Evolutionary conservation across 2,797 vertebrate species (phyloP).

Genomic region (Phataginus tetradactyla): DNA sequence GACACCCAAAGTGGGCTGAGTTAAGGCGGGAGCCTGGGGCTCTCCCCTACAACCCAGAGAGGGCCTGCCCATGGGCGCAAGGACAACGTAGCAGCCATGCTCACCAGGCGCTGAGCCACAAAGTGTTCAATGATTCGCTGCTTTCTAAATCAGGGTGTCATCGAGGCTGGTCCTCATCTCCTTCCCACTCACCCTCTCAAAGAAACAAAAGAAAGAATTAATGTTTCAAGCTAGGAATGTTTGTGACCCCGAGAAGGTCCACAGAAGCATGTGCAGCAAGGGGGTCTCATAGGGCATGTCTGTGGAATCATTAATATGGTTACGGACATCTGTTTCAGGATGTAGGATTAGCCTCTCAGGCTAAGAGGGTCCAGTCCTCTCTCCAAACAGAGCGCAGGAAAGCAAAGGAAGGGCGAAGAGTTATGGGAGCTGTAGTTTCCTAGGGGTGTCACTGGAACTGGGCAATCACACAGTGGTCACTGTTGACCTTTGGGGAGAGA

Average conservation of each 20-base stretch:
- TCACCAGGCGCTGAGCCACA: neutral
- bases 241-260: neutral
- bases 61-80: rapidly evolving
- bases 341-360: neutral
- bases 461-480: neutral
- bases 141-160: neutral
- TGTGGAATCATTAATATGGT: neutral
- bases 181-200: neutral
- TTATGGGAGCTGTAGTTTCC: neutral
- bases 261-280: neutral
- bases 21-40: neutral
- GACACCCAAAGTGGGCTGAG: neutral
- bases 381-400: neutral
- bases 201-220: neutral
- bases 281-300: neutral
- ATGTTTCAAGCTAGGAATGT: neutral
- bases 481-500: neutral
- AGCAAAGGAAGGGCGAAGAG: neutral
- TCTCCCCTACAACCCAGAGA: neutral
- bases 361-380: rapidly evolving
- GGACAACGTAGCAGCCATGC: rapidly evolving
- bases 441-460: neutral
- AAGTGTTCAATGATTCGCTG: neutral
- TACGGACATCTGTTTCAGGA: neutral
- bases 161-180: neutral